Base-by-base conservation (phyloP, 2,113 vertebrate genomes). In the Lagopus leucura region DNA sequence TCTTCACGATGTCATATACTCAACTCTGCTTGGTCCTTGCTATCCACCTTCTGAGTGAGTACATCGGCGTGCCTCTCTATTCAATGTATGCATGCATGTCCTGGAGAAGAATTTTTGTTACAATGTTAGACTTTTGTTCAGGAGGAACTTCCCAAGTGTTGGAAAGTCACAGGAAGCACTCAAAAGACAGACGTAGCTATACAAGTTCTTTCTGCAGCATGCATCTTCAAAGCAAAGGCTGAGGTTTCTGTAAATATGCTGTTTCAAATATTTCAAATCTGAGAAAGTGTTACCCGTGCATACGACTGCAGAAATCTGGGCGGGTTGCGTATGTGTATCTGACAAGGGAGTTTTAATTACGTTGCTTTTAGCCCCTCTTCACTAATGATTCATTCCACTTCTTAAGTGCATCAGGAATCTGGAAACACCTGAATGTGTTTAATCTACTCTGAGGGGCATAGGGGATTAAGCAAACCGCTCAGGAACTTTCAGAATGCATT, bases 161-260 rank as follows among this genome's bases (percentile, higher is more conserved):
- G 19, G 38, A 55, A 34, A 18, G 48, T 43, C 24, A 8, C 32
- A 4, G 6, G 11, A 38, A 14, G 25, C 18, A 20, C 6, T 17
- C 10, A 1, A 11, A 21, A 38, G 14, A 11, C 1, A 17, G 40
- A 24, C 0, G 2, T 5, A 24, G 78, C n/a, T 30, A 13, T 11
- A 24, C 8, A 4, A 8, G 1, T 32, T 16, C 10, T 24, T 36
- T 19, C 20, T 25, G 20, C 21, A 3, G n/a, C 15, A 20, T 15
- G 20, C 34, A 20, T 6, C 27, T 57, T 32, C 38, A 58, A 58
- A 58, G 15, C n/a, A 20, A 38, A 40, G 21, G 65, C 42, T 30
- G 42, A 48, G 64, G 52, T 20, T 48, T 28, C 42, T n/a, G 25
- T 48, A 16, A 40, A 40, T 22, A 3, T 13, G 10, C 43, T n/a